Evolutionary conservation across 2,797 vertebrate species (phyloP), one percentile per base, ranked within the genome.

Genomic region (Hemibagrus guttatus): DNA sequence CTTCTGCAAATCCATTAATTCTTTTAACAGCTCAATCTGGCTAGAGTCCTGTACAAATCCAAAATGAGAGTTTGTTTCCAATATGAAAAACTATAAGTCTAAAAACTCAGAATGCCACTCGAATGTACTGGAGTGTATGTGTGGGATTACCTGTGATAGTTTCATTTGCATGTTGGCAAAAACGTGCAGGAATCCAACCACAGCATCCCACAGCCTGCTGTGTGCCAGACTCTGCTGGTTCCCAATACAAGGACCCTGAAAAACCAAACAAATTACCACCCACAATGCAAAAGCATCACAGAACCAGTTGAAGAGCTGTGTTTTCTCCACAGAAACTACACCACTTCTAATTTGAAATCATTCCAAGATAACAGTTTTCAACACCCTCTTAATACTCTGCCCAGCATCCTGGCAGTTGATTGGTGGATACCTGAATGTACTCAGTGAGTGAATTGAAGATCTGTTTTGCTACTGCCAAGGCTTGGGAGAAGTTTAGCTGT

Each of bases 361-460:
- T 28, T 2, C 31, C 54, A 59, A 39, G 5, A 13, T 26, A n/a
- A 11, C 39, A 66, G 19, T 28, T 49, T 81, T 28, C 0, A 81
- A 52, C 26, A 59, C 23, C 6, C 11, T 19, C n/a, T 4, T 35
- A 28, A 3, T n/a, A 52, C 35, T 72, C 31, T 63, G 68, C 13
- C 26, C n/a, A 39, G 72, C 7, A 54, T 49, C 12, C 52, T 69
- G 35, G 5, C 35, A 58, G 71, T 16, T 74, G 23, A 68, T 56
- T 54, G 3, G 39, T 49, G 23, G 68, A 91, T 94, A 99, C 98
- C 97, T 99, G 98, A 90, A 99, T 99, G 75, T 99, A 99, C 94
- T 99, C 98, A 90, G 98, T 99, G 86, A 99, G 96, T 21, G 98
- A 99, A 95, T 99, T 99, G 90, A 99, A 99, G 92, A 99, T 98